Base-by-base conservation (phyloP, 2,797 vertebrate species). In the Yasuhikotakia modesta region DNA sequence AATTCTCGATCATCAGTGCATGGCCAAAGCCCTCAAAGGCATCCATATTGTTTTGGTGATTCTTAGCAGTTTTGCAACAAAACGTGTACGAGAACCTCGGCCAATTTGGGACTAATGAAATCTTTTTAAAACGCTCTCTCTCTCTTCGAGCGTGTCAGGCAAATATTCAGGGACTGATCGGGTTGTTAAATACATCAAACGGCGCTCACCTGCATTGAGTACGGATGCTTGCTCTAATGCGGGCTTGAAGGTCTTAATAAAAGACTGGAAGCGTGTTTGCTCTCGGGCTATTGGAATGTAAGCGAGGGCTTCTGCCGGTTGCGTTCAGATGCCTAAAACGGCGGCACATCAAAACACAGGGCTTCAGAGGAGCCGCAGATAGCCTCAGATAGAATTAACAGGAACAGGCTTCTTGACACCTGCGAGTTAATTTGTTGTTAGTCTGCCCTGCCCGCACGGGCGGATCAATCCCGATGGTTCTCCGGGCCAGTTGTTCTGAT, bases 1-100 rank as follows among this genome's bases (percentile, higher is more conserved):
- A 87, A 90, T 87, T 88, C 82, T 86, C 81, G 84, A 85, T 86
- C 82, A 89, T 82, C 76, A 30, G 21, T 63, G 17, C 48, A 55
- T 43, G 65, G 69, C 80, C 82, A 63, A 80, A 79, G 70, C 80
- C 63, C 78, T 84, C 43, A 53, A 60, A 75, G 74, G 32, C 77
- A 71, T 72, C 75, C 64, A 75, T 50, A 53, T 65, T 32, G 22
- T 64, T 43, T 73, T 61, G 22, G 4, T 21, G 35, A 69, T 61
- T 60, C 57, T 30, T 39, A 72, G 46, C 52, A 79, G 43, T 46
- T 70, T 43, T 52, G 32, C 55, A 16, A 35, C 27, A 8, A 19
- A 65, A 61, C 69, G 66, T 52, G 11, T 55, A 27, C 13, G 52
- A 30, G 21, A 79, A 71, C 58, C 52, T 55, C 14, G 52, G 68